phyloP scores from a whole-genome alignment of 2,113 vertebrate species.

The Irena cyanogastra region DNA sequence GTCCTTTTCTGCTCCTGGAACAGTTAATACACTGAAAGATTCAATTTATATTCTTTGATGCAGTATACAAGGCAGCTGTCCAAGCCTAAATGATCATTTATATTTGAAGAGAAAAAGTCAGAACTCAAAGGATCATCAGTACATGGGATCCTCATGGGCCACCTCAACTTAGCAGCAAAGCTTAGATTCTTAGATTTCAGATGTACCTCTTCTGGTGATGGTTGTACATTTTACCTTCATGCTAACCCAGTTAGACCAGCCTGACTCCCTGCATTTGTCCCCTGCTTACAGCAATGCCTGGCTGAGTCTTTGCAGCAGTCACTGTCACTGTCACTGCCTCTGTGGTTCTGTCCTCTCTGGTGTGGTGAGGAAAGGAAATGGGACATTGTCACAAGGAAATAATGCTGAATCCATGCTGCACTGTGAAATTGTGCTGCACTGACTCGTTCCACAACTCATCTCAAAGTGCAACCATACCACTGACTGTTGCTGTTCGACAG shows the following conservation, averaged over 20 bases:
- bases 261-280: not conserved
- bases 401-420: not conserved
- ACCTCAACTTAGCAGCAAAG: not conserved
- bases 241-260: not conserved
- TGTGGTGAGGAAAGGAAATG: not conserved
- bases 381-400: not conserved
- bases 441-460: not conserved
- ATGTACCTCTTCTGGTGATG: rapidly evolving
- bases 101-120: not conserved
- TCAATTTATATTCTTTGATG: not conserved
- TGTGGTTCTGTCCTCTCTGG: not conserved
- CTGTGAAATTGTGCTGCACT: no score
- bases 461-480: not conserved
- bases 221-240: not conserved
- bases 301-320: not conserved
- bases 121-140: not conserved
- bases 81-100: not conserved
- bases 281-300: not conserved
- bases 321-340: not conserved
- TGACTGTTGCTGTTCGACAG: not conserved
- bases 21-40: not conserved
- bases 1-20: not conserved
- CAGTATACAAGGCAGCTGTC: not conserved
- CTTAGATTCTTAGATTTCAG: not conserved
- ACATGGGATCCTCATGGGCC: not conserved